Conservation (phyloP, 1,140 invertebrate genomes). For the Drosophila novamexicana region DNA sequence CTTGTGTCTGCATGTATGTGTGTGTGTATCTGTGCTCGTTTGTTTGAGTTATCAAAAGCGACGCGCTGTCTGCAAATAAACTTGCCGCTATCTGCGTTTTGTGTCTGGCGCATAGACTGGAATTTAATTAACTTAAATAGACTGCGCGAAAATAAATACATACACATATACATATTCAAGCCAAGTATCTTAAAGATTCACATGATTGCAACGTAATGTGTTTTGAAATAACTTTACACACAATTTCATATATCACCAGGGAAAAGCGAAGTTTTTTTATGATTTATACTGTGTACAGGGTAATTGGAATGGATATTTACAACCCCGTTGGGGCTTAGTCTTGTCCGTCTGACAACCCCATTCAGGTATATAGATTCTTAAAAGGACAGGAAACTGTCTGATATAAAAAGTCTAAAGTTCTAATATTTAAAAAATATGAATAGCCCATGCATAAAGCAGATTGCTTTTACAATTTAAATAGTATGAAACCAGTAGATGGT, state of each 20-base stretch:
- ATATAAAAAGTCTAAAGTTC: too few relatives aligned
- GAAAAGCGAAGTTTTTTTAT: not conserved
- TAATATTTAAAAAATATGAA: too few relatives aligned
- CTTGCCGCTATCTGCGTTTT: constrained; percentile 67
- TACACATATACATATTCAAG: constrained; percentile 5
- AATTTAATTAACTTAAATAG: constrained; percentile 82
- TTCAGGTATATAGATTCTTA: too few relatives aligned
- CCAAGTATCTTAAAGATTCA: constrained; percentile 13
- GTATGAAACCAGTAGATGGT: too few relatives aligned
- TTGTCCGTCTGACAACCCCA: too few relatives aligned
- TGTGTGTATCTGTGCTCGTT: constrained; percentile 24
- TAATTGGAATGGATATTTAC: not conserved
- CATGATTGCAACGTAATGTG: constrained; percentile 15
- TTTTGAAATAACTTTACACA: not conserved
- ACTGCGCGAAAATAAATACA: constrained; percentile 48
- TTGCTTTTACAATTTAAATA: too few relatives aligned
- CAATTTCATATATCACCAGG: constrained; percentile 3
- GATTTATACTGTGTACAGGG: not conserved
- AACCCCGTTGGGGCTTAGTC: not conserved
- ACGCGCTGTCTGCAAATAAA: constrained; percentile 63
- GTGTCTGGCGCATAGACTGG: constrained; percentile 59
- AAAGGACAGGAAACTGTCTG: too few relatives aligned
- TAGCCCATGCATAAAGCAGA: too few relatives aligned
- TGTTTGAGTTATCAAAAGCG: constrained; percentile 59
- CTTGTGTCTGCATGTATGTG: constrained; percentile 14